Conservation (phyloP, 2,113 vertebrate genomes). For the Nyctibius bracteatus region DNA sequence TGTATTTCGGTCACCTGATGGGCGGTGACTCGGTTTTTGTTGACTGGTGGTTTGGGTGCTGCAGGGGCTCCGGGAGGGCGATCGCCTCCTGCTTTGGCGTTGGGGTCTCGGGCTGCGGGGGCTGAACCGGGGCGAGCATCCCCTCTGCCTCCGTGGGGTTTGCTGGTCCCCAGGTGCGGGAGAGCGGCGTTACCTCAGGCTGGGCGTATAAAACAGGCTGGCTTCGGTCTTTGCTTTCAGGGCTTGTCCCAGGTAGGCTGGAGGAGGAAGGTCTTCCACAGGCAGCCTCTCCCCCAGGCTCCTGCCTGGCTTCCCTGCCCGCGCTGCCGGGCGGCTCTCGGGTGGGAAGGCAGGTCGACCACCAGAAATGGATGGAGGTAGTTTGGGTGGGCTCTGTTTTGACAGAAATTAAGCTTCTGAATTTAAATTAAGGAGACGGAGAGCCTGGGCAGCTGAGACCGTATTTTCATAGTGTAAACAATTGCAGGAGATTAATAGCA, state of each 20-base stretch:
- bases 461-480: slow-evolving; percentile 19
- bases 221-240: neutral
- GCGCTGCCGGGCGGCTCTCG: neutral
- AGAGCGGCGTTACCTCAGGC: neutral
- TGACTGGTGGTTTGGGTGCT: neutral
- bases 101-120: too few species aligned
- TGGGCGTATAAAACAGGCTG: neutral
- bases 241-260: neutral
- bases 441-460: neutral
- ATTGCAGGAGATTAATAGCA: slow-evolving; percentile 13
- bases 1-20: neutral
- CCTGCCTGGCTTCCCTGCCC: neutral
- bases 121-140: neutral
- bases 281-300: neutral
- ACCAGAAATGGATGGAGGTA: neutral
- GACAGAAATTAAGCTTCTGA: slow-evolving; percentile 36
- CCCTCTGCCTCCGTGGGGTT: too few species aligned
- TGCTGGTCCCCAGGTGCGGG: neutral
- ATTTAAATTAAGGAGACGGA: neutral
- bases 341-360: neutral
- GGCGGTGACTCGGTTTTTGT: neutral
- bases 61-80: neutral
- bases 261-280: neutral
- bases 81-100: neutral
- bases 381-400: slow-evolving; percentile 25